Conservation (phyloP, 2,113 vertebrate species). For the Dipodomys merriami region DNA sequence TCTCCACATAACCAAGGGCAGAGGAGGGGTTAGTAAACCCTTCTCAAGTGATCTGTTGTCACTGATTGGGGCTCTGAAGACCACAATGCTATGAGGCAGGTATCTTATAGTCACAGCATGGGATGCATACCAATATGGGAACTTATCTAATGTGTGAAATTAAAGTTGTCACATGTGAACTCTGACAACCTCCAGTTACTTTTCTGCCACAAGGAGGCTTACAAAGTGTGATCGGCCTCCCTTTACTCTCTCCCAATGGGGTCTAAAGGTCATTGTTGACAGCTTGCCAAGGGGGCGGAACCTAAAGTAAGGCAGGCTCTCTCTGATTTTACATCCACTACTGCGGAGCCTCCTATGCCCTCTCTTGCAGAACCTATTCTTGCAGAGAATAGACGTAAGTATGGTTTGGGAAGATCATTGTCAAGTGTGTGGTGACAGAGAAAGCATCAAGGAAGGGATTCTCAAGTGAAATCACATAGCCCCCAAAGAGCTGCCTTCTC, state of each 20-base stretch:
- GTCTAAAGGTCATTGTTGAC: not conserved
- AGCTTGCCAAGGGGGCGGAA: not conserved
- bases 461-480: not conserved
- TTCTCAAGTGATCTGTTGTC: not conserved
- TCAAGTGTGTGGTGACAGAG: not conserved
- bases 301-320: not conserved
- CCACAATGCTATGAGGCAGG: not conserved
- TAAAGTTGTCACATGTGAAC: not conserved
- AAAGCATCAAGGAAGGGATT: not conserved
- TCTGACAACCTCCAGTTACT: not conserved
- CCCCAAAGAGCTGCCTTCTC: not conserved
- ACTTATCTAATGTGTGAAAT: not conserved
- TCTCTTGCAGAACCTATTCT: not conserved
- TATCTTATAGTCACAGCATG: not conserved
- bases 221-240: not conserved
- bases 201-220: not conserved
- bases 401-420: not conserved
- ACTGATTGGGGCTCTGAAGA: not conserved
- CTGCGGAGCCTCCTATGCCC: not conserved
- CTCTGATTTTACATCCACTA: not conserved
- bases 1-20: not conserved
- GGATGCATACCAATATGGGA: not conserved
- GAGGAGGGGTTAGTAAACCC: not conserved
- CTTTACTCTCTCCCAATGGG: too few relatives aligned
- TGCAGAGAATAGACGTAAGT: accelerated